Conservation (phyloP, 2,888 invertebrate species). For the Acrobeloides nanus region DNA sequence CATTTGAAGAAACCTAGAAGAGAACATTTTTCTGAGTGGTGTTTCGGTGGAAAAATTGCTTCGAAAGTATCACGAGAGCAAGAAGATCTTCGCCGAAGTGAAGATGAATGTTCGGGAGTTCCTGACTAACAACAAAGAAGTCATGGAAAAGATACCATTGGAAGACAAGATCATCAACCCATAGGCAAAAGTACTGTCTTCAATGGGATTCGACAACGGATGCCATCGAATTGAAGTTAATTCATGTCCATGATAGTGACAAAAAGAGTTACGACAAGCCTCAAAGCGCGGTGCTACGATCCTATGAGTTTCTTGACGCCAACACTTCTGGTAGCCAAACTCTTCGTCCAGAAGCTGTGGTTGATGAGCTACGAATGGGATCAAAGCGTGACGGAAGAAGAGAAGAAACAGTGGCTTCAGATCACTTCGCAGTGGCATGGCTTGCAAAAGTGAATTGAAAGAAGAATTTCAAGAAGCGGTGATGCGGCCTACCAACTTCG, state of each 20-base stretch:
- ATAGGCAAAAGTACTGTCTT: too few species aligned
- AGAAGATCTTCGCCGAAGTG: conserved; percentile 15
- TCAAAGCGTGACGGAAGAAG: background rate
- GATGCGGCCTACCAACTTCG: too few species aligned
- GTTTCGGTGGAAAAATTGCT: conserved; percentile 10
- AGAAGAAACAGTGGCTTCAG: conserved; percentile 5
- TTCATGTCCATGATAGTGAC: too few species aligned
- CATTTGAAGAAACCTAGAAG: too few species aligned
- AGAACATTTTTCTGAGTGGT: conserved; percentile 18
- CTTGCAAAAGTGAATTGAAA: too few species aligned
- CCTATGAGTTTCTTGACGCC: conserved; percentile 18
- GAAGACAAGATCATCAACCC: conserved; percentile 5
- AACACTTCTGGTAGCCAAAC: conserved; percentile 9
- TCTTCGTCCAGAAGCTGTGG: conserved; percentile 19
- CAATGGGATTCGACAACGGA: too few species aligned
- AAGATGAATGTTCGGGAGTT: conserved; percentile 25
- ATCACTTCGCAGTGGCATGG: background rate
- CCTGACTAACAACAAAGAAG: conserved; percentile 3
- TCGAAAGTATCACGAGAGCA: conserved; percentile 8
- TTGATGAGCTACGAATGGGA: conserved; percentile 15
- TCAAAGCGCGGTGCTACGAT: too few species aligned
- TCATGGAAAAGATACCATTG: background rate
- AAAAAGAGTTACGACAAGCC: too few species aligned
- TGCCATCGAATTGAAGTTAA: too few species aligned
- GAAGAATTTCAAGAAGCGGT: too few species aligned